A percentile compares a stretch with the other conserved stretches of the same genome.
phyloP scores from a whole-genome alignment of 2,113 vertebrate genomes.

The Rostratula benghalensis region DNA sequence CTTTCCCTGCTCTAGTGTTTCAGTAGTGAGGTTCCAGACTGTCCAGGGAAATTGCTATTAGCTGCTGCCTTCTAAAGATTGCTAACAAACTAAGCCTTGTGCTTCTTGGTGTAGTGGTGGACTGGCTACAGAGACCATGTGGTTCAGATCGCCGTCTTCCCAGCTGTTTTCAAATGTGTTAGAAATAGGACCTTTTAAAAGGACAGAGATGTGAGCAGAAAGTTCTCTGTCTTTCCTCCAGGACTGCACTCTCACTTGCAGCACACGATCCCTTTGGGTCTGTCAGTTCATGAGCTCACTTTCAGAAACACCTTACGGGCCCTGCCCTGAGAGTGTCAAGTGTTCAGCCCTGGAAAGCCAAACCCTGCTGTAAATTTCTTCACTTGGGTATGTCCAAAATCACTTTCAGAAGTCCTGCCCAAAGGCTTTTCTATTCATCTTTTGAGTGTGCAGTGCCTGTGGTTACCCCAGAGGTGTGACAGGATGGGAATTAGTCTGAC shows the following conservation, averaged over 20 bases:
- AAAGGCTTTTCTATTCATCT: not conserved
- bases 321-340: not conserved
- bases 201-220: not conserved
- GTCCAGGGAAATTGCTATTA: not conserved
- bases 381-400: not conserved
- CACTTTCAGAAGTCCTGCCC: not conserved
- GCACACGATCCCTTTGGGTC: not conserved
- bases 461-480: not conserved
- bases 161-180: not conserved
- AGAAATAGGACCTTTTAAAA: not conserved
- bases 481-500: not conserved
- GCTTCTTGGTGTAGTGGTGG: not conserved
- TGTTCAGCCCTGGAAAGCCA: not conserved
- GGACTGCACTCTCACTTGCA: not conserved
- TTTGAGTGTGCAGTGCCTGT: not conserved
- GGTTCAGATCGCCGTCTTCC: not conserved
- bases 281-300: not conserved
- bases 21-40: not conserved
- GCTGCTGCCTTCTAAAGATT: not conserved
- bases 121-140: not conserved
- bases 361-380: not conserved
- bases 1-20: not conserved
- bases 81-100: not conserved
- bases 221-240: not conserved
- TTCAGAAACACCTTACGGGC: not conserved